Conservation (phyloP, 1,140 invertebrate species). For the Megalopta genalis region DNA sequence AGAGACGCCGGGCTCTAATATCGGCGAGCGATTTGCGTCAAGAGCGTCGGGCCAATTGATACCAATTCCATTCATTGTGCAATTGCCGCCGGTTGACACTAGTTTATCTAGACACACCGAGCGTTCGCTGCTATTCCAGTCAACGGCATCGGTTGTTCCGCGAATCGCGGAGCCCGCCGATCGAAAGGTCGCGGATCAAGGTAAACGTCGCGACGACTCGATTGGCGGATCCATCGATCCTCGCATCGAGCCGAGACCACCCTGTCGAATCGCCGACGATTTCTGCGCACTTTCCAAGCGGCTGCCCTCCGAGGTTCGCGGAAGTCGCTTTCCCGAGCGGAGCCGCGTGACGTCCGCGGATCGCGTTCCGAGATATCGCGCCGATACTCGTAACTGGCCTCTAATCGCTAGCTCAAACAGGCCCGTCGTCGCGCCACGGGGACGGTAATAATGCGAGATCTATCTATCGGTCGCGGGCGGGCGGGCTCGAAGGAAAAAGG, state of each 20-base stretch:
- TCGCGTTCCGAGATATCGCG: neutral
- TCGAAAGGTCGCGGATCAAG: slow-evolving; percentile 51
- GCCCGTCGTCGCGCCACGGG: neutral
- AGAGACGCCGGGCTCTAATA: slow-evolving; percentile 9
- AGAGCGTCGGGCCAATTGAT: slow-evolving; percentile 57
- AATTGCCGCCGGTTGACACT: slow-evolving; percentile 64
- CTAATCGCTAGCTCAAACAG: neutral
- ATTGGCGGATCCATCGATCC: too few relatives aligned
- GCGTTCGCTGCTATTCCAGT: slow-evolving; percentile 31
- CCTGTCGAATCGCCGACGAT: too few relatives aligned
- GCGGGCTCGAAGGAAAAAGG: neutral
- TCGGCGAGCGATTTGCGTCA: slow-evolving; percentile 63
- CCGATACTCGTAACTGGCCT: neutral
- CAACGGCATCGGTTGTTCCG: slow-evolving; percentile 21
- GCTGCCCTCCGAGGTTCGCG: too few relatives aligned
- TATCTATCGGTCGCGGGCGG: neutral
- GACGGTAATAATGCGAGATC: neutral
- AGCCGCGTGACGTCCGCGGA: neutral
- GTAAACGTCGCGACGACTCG: slow-evolving; percentile 4
- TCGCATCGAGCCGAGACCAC: too few relatives aligned
- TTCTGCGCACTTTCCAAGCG: too few relatives aligned
- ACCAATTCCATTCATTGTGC: slow-evolving; percentile 64
- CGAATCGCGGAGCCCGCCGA: slow-evolving; percentile 27
- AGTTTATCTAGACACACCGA: slow-evolving; percentile 54
- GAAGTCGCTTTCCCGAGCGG: too few relatives aligned